Evolutionary conservation across 35 echinoderm and acorn worm genomes (phyloP).

Genomic region (Apostichopus japonicus): DNA sequence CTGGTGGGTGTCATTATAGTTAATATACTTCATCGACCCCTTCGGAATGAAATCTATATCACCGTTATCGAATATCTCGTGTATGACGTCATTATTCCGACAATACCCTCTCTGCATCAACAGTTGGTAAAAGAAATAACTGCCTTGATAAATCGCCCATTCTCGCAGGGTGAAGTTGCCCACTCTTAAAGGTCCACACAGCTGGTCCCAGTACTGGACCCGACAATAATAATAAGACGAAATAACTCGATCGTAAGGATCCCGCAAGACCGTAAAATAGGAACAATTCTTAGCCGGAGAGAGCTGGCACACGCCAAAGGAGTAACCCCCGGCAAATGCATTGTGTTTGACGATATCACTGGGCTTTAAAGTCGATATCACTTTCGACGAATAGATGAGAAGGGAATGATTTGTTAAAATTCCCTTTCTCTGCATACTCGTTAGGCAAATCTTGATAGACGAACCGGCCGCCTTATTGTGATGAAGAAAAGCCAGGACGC

Average conservation of each 20-base stretch:
- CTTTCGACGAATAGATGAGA: not conserved
- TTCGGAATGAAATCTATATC: not conserved
- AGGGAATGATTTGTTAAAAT: not conserved
- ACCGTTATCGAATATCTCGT: not conserved
- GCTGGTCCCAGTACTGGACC: conserved; percentile 69
- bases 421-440: not conserved
- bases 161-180: conserved; percentile 75
- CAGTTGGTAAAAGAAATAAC: conserved; percentile 89
- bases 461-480: conserved; percentile 48
- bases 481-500: conserved; percentile 27
- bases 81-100: conserved; percentile 31
- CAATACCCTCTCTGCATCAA: conserved; percentile 80
- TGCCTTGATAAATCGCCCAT: conserved; percentile 95
- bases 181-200: conserved; percentile 76
- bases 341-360: not conserved
- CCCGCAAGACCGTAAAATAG: conserved; percentile 89
- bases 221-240: conserved; percentile 88
- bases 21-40: not conserved
- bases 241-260: conserved; percentile 89
- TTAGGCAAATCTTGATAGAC: not conserved
- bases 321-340: conserved; percentile 73
- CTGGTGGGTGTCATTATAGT: not conserved
- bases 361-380: not conserved
- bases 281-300: conserved; percentile 62
- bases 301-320: conserved; percentile 87